Base-by-base conservation (phyloP, 2,888 invertebrate genomes). In the Tipula unca region DNA sequence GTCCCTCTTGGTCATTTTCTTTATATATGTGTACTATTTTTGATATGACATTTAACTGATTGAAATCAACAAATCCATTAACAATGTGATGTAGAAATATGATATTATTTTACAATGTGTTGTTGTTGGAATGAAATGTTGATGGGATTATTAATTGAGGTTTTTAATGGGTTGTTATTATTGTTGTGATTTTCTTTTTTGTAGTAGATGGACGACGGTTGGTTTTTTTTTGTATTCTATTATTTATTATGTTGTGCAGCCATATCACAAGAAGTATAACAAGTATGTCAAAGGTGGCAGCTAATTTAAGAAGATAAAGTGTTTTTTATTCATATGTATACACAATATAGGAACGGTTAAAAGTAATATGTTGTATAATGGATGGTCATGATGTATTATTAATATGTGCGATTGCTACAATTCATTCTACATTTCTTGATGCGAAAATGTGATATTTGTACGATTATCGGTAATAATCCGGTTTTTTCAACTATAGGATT, bases 51-150 rank as follows among this genome's bases (percentile, higher is more conserved):
- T 69, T 69, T 69, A 69, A 69, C 69, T 69, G 69, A 69, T 69
- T 69, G 69, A 69, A 69, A 69, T 69, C 69, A 69, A 69, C 69
- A 69, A 69, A 69, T 69, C 69, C 69, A 69, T 69, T 69, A 69
- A 69, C 69, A 69, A 69, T 69, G 25, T 69, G 69, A 69, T 69
- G 69, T 69, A n/a, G 69, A 69, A 69, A 69, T 69, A 25, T 69
- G 69, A 69, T 69, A 69, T 48, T 48, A n/a, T 20, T 69, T 69
- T 69, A 69, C 69, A 2, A 6, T 48, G 48, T 69, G 25, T 25
- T 69, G 69, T 69, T 69, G 69, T 25, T 69, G 69, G 69, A 69
- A 69, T 69, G 69, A 69, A 69, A 69, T 69, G 69, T 69, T 69
- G 69, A 69, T 69, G 69, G 69, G 69, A 69, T 69, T 69, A 69